Conservation (phyloP, 2,888 invertebrate species). For the Mimachlamys varia region DNA sequence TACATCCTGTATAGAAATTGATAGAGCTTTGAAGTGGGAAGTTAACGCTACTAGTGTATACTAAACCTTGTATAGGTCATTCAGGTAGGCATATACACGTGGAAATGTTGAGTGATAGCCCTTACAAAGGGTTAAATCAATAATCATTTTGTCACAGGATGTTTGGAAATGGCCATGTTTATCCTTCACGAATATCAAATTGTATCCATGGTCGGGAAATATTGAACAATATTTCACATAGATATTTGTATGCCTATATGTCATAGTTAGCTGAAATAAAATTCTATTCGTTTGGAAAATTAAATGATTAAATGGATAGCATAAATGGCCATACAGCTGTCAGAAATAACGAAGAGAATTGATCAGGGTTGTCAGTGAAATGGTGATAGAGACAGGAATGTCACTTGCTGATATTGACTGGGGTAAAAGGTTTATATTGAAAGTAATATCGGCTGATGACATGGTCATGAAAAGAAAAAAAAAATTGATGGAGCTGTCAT, state of each 20-base stretch:
- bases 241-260: background rate
- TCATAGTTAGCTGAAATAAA: background rate
- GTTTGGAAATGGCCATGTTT: background rate
- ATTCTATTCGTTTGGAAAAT: background rate
- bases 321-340: background rate
- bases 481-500: no score
- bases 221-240: background rate
- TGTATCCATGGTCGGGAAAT: background rate
- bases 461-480: no score
- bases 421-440: no score
- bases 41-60: background rate
- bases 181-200: background rate
- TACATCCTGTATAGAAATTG: background rate
- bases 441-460: no score
- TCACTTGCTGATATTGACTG: background rate
- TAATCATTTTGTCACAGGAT: slow-evolving; percentile 17
- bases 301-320: background rate
- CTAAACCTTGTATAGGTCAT: background rate
- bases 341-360: background rate
- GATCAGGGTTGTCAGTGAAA: background rate
- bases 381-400: background rate
- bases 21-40: slow-evolving; percentile 17
- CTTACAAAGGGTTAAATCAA: background rate
- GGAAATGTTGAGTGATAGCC: background rate
- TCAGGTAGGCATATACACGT: background rate